Evolutionary conservation across 2,113 vertebrate genomes (phyloP), one percentile per base, ranked within the genome.

Genomic region (Odocoileus hemionus): DNA sequence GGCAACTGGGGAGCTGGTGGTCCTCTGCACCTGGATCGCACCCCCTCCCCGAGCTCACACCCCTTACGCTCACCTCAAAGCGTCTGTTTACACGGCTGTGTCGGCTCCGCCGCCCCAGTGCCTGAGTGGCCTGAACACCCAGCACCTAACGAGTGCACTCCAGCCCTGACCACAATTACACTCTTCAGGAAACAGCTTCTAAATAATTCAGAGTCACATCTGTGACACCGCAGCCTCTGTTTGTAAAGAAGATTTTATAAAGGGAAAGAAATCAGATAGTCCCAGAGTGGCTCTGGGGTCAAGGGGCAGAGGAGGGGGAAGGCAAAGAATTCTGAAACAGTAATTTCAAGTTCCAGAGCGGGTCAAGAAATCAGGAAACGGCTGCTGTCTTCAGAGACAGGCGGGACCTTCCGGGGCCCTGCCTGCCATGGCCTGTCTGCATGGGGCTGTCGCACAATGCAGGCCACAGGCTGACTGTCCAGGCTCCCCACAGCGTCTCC

Each of bases 171-270:
- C 83, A 61, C 94, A 97, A 95, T 92, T 76, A 84, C 30, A 58
- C 45, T 87, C 95, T 86, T 84, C 92, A 87, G 95, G 95, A 96
- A 79, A 84, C 54, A 55, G 90, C 93, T 91, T 96, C 57, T 82
- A 91, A 98, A 98, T 97, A 96, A 96, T 85, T 97, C 55, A 91
- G 92, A 14, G 86, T 89, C 97, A 86, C 96, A 94, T 97, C 97
- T 97, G 86, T 43, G 88, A 91, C 52, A 16, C 3, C 19, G 23
- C 60, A 60, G 39, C 89, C 95, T 84, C 94, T 96, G 96, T 88
- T 97, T 92, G 94, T 50, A 89, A 94, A 91, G 12, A 90, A 58
- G 96, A 64, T 89, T 84, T 97, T 85, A 92, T 91, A 92, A 82
- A 58, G 64, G 76, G 80, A n/a, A 11, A 13, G 30, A 61, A 64